Base-by-base conservation (phyloP, 2,888 invertebrate genomes). In the Sesia apiformis region DNA sequence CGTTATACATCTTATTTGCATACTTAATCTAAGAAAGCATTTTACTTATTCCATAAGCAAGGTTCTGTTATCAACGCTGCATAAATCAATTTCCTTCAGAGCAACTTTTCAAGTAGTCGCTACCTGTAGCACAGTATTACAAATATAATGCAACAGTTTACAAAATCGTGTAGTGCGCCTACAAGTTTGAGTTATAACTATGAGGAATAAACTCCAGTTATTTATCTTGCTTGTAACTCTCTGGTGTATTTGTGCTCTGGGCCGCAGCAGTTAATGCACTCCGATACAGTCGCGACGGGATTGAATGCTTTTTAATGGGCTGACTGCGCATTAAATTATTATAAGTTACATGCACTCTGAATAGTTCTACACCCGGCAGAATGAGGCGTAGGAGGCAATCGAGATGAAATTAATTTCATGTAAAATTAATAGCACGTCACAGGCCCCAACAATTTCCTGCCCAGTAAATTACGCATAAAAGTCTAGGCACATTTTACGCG, bases 221-320 rank as follows among this genome's bases (percentile, higher is more conserved):
- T 46, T 46, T 46, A 46, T 46, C 46, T 8, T 46, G 8, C 8
- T 46, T 46, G 46, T 46, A 46, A 46, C 8, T 3, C 7, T 23
- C 46, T 23, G 23, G 23, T 46, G 46, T 46, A 46, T 46, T 8
- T 23, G 46, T 8, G 46, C 46, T 46, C 8, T 46, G n/a, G 46
- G 46, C 46, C 46, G 7, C 56, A 57, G 7, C 56, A 57, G 60
- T 76, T 75, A 78, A 76, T 76, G 70, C 70, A 70, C 69, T 71
- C 65, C 63, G 70, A 70, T 70, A 74, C 68, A 67, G 67, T 8
- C 46, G 61, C 66, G 71, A 63, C 67, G 63, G 58, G 70, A 69
- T 71, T 81, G 81, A 84, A 84, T 81, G 77, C 73, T 77, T 82
- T 84, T 83, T 84, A 85, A 85, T 84, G 76, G 77, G 66, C 70